phyloP scores from a whole-genome alignment of 2,113 vertebrate species.

The Etheostoma spectabile region DNA sequence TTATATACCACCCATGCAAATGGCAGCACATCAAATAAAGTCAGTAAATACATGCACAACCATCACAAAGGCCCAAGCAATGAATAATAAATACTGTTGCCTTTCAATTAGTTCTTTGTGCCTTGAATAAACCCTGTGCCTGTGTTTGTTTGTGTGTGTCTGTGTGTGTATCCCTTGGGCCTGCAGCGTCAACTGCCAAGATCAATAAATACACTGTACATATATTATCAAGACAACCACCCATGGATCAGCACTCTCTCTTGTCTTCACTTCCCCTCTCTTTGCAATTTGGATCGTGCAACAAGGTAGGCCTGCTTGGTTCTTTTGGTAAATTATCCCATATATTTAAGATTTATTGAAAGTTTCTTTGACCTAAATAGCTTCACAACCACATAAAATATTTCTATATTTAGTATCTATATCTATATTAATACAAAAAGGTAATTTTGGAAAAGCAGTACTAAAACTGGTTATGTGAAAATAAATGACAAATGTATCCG shows the following conservation, averaged over 20 bases:
- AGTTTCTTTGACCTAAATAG: too few relatives aligned
- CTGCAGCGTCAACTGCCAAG: constrained; percentile 65
- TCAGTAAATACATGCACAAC: constrained; percentile 57
- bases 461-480: too few relatives aligned
- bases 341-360: too few relatives aligned
- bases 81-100: constrained; percentile 74
- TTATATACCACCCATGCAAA: constrained; percentile 58
- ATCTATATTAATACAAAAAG: too few relatives aligned
- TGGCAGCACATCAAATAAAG: constrained; percentile 46
- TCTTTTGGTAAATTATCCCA: too few relatives aligned
- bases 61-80: constrained; percentile 52
- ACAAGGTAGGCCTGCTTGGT: too few relatives aligned
- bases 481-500: too few relatives aligned
- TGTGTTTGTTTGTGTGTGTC: not conserved
- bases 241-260: constrained; percentile 3
- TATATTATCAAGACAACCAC: constrained; percentile 40
- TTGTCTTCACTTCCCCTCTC: constrained; percentile 5
- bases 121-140: constrained; percentile 59
- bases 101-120: constrained; percentile 74
- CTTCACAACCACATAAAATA: too few relatives aligned
- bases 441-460: too few relatives aligned
- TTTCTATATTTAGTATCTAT: too few relatives aligned
- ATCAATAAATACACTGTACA: constrained; percentile 58
- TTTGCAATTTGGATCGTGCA: not conserved
- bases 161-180: constrained; percentile 35